These are phyloP conservation scores for Budorcas taxicolor DNA, from an alignment of 2,113 vertebrate species.

Conservation along the genomic window DNA sequence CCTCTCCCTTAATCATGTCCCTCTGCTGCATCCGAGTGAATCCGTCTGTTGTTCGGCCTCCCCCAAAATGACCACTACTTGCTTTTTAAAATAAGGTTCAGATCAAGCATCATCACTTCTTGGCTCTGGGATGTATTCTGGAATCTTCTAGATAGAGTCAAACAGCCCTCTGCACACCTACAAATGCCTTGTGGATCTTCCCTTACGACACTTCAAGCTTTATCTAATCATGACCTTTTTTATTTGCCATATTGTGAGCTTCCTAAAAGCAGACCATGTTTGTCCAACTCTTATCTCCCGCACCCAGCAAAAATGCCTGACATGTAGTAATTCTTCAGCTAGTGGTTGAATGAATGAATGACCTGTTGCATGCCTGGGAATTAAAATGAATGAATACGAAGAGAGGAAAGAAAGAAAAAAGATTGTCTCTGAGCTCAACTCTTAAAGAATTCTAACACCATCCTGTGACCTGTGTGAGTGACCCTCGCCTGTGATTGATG, in stretches of 20 bases:
- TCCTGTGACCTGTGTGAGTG: not conserved
- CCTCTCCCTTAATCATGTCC: not conserved
- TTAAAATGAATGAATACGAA: constrained; percentile 17
- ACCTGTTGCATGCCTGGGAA: not conserved
- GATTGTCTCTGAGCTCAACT: not conserved
- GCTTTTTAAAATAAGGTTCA: not conserved
- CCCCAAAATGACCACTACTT: not conserved
- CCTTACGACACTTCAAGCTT: not conserved
- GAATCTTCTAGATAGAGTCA: not conserved
- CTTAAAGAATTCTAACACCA: not conserved
- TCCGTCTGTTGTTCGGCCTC: not conserved
- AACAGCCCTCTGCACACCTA: not conserved
- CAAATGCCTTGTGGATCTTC: not conserved
- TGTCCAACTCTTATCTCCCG: not conserved
- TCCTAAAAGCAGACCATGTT: not conserved
- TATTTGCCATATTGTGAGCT: not conserved
- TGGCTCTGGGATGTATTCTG: not conserved
- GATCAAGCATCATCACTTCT: not conserved
- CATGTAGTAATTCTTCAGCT: not conserved
- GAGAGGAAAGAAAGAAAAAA: not conserved
- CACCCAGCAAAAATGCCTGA: not conserved
- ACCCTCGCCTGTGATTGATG: not conserved
- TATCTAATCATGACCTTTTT: not conserved
- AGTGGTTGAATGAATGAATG: not conserved
- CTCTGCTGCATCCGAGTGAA: not conserved